Base-by-base conservation (phyloP, 2,888 invertebrate genomes). In the Asteroscopus sphinx region DNA sequence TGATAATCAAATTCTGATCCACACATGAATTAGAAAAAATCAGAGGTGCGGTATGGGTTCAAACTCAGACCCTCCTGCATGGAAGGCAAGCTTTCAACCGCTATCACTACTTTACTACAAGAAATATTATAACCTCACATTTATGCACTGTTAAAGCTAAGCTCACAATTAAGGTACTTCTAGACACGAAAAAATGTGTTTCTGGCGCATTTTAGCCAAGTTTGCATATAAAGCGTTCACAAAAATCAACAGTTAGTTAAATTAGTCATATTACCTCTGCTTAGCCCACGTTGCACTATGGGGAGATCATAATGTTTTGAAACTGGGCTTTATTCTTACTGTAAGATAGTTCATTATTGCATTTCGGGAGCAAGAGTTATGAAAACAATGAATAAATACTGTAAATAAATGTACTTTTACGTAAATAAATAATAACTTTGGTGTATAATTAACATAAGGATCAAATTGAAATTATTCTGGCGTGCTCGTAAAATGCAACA, bases 261-360 rank as follows among this genome's bases (percentile, higher is more conserved):
- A 48, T 57, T 9, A 25, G 32, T 52, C 17, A 39, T 33, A 32
- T 60, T 60, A 61, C 60, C 71, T 70, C 51, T 56, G 49, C 45
- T 55, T 54, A 51, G 57, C 33, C 74, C 54, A 69, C 28, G 52
- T 69, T 32, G 65, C 44, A 67, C 49, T 66, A 63, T 56, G n/a
- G 71, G 37, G 57, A 70, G 37, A 66, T 47, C 11, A 57, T 55
- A 47, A 45, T 21, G n/a, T 56, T 57, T 64, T 64, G 65, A 55
- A 66, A 37, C 64, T 42, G 45, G 11, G 33, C 17, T 46, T 42
- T 41, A 7, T 5, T 33, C 1, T 11, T 41, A 15, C 6, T 25
- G 3, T 7, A 13, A 21, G 21, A 39, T 30, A n/a, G 32, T 42
- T 67, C 4, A 48, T 0, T 33, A 25, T 59, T 42, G 11, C 41